phyloP scores from a whole-genome alignment of 2,113 vertebrate species.

The Hyaena hyaena region DNA sequence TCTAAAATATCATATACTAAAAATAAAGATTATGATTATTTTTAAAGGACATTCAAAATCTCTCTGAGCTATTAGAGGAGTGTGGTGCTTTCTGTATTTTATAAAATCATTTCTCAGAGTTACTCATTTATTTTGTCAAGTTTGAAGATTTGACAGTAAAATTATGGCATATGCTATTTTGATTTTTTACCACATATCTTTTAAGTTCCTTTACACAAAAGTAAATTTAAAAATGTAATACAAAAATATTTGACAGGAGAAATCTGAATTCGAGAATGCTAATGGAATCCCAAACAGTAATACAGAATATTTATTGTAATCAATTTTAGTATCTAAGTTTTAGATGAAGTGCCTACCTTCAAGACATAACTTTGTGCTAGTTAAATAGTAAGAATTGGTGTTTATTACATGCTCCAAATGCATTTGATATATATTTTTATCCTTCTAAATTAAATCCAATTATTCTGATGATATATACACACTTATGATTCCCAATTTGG shows the following conservation, averaged over 20 bases:
- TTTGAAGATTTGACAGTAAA: background rate
- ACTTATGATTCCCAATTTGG: background rate
- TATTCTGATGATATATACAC: background rate
- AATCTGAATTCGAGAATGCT: background rate
- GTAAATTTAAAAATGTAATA: background rate
- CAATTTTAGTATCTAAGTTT: background rate
- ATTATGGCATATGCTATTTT: background rate
- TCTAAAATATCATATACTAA: background rate
- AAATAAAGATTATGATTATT: background rate
- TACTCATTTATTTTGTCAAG: background rate
- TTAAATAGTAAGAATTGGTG: background rate
- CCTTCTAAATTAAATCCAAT: background rate
- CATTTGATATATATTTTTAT: background rate
- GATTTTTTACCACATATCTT: background rate
- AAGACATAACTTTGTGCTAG: background rate
- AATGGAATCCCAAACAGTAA: background rate
- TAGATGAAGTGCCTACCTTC: background rate
- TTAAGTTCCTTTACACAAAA: background rate
- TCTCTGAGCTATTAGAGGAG: background rate
- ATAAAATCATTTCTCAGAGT: background rate
- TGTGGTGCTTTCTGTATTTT: background rate
- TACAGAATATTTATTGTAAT: background rate
- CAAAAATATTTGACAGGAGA: background rate
- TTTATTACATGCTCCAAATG: background rate
- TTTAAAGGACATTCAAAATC: background rate